Evolutionary conservation across 2,888 invertebrate species (phyloP).

Genomic region (Elmis aenea): DNA sequence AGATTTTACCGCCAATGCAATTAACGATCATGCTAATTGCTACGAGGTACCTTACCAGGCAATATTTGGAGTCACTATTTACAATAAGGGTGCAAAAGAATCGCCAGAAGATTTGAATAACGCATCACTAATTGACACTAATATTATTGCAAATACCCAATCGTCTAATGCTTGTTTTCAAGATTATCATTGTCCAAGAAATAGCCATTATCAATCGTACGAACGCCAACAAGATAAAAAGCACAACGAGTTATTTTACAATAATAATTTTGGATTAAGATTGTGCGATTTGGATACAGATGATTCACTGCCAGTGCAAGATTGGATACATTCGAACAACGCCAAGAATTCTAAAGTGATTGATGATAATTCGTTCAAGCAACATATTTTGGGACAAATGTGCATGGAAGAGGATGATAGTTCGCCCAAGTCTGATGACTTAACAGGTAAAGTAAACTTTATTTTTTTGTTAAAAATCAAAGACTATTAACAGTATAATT

Average conservation of each 20-base stretch:
- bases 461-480: no score
- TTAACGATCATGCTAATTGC: no score
- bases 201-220: neutral
- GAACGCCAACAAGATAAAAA: constrained; percentile 3
- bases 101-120: constrained; percentile 1
- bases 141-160: neutral
- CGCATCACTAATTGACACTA: neutral
- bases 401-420: no score
- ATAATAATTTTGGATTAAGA: constrained; percentile 3
- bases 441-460: neutral
- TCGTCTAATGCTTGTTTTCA: constrained; percentile 4
- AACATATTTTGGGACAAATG: no score
- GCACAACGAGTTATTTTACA: constrained; percentile 1
- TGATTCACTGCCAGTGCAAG: no score
- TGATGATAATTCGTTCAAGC: no score
- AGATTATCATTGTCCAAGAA: constrained; percentile 5
- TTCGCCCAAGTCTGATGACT: neutral
- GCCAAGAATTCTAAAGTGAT: neutral
- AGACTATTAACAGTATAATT: no score
- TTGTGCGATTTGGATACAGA: neutral
- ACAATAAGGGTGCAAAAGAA: constrained; percentile 5
- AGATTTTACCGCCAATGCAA: no score
- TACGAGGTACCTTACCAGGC: constrained; percentile 9
- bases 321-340: no score
- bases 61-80: constrained; percentile 1